Evolutionary conservation across 2,113 vertebrate genomes (phyloP), one percentile per base, ranked within the genome.

Genomic region (Percopsis transmontana): DNA sequence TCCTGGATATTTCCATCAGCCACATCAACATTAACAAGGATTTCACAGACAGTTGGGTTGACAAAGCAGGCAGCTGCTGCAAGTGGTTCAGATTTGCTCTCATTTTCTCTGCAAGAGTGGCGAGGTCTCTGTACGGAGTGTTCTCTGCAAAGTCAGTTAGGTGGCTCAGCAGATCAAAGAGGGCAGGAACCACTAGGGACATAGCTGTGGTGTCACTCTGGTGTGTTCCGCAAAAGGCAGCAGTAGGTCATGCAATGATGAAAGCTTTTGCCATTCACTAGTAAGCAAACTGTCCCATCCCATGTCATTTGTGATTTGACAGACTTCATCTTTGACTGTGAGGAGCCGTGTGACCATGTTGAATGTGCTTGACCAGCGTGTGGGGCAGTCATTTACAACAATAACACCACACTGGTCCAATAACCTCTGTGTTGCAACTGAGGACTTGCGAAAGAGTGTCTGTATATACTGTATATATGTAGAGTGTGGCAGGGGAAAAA

Each of bases 161-260:
- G 60, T 73, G 66, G 21, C 47, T 55, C 8, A 68, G 54, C 14
- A 72, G 55, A 45, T 72, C 68, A 45, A 54, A 18, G 44, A 77
- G 58, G 5, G 53, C 68, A 18, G 68, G 41, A 15, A 72, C 62
- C 20, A 72, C 63, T 8, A 68, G 47, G 47, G 75, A 72, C 75
- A 63, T 62, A 5, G 68, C 72, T 12, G 21, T 72, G 18, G 75
- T 64, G 64, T 77, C 64, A 77, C 64, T 72, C 39, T 68, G 44
- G 64, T 72, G 10, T 77, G 64, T 68, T 77, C 69, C 12, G 68
- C 58, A 62, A 77, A 77, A 58, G 74, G 75, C 64, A 68, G 63
- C 52, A 78, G 60, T 53, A 77, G 44, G 1, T 68, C 70, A 54
- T 68, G 57, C 57, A 77, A 52, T 8, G 39, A 55, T 1, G 12